Evolutionary conservation across 2,113 vertebrate species (phyloP).

Genomic region (Microtus ochrogaster): DNA sequence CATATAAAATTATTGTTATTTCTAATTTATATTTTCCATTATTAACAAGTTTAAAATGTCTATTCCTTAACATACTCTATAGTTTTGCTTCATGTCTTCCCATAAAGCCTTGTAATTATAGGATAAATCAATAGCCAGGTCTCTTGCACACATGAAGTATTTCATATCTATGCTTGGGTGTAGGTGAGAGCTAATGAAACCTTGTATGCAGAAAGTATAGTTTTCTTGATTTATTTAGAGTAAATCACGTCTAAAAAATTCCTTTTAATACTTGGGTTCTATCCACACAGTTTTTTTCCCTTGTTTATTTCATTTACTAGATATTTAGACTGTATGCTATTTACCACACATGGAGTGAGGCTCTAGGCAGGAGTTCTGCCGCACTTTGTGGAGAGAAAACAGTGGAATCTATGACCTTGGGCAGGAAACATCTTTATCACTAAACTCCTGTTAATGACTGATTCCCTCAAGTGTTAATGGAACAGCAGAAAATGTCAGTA

Average conservation of each 20-base stretch:
- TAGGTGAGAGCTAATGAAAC: not conserved
- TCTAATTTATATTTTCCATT: conserved; percentile 1
- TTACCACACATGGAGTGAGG: not conserved
- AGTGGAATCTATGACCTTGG: not conserved
- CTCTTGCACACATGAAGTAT: not conserved
- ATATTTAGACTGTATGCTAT: not conserved
- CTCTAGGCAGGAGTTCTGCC: not conserved
- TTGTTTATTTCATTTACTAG: not conserved
- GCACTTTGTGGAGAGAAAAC: not conserved
- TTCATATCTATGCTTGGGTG: not conserved
- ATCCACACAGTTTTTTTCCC: not conserved
- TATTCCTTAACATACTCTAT: not conserved
- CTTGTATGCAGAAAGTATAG: not conserved
- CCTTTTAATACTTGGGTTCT: not conserved
- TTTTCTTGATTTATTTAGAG: not conserved
- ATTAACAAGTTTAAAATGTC: not conserved
- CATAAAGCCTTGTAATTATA: not conserved
- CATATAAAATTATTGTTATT: not conserved
- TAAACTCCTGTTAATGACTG: not conserved
- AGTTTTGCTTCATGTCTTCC: not conserved
- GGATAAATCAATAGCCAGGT: not conserved
- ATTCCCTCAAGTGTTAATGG: not conserved
- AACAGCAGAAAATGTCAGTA: not conserved
- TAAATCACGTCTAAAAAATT: not conserved
- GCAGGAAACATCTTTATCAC: not conserved